phyloP scores from a whole-genome alignment of 2,113 vertebrate genomes.

The Brachypteracias leptosomus region DNA sequence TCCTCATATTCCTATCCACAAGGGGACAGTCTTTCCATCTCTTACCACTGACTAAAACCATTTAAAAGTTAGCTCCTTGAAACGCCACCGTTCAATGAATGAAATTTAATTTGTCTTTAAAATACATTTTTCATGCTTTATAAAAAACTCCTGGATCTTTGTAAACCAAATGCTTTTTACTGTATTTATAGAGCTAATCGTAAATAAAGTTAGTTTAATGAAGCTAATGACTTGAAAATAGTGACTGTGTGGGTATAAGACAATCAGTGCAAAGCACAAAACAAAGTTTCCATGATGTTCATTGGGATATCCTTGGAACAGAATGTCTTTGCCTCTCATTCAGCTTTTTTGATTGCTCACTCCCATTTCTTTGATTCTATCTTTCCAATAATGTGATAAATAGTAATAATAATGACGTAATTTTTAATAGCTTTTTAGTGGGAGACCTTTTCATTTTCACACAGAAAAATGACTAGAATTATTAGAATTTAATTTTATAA shows the following conservation, averaged over 20 bases:
- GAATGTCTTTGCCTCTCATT: background rate
- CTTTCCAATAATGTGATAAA: background rate
- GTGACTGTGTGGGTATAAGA: background rate
- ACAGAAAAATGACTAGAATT: background rate
- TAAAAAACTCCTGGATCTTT: background rate
- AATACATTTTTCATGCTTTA: background rate
- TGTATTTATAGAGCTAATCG: background rate
- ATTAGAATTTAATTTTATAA: background rate
- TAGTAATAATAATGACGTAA: background rate
- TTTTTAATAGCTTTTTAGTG: background rate
- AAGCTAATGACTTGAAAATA: background rate
- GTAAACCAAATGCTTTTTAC: background rate
- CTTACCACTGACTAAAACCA: background rate
- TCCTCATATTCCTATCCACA: constrained; percentile 52
- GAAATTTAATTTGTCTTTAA: background rate
- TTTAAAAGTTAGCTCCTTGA: background rate
- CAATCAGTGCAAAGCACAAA: background rate
- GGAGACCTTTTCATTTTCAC: background rate
- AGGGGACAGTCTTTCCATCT: constrained; percentile 71
- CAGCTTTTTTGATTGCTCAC: background rate
- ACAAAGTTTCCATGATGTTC: background rate
- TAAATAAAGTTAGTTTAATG: constrained; percentile 10
- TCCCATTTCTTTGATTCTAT: background rate
- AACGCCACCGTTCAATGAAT: background rate
- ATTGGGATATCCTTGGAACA: background rate